phyloP scores from a whole-genome alignment of 2,113 vertebrate genomes.

The Bagarius yarrelli region DNA sequence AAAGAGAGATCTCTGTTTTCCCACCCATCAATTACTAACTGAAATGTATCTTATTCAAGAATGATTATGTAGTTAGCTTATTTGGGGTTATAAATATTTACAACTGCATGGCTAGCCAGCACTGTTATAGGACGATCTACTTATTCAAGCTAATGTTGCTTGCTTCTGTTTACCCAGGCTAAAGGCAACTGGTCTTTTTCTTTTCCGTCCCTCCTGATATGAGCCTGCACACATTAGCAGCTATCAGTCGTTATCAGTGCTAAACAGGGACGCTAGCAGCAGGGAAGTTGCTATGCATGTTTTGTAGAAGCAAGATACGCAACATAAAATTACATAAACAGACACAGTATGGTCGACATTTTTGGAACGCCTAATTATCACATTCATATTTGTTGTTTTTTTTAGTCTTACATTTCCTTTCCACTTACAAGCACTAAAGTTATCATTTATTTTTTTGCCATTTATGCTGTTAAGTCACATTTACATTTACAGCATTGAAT shows the following conservation, averaged over 20 bases:
- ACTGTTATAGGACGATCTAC: not conserved
- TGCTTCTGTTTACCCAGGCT: not conserved
- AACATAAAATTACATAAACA: not conserved
- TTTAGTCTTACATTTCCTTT: too few species aligned
- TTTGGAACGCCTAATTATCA: too few species aligned
- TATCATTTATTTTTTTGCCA: too few species aligned
- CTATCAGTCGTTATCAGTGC: not conserved
- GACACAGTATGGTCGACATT: too few species aligned
- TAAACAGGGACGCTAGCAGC: not conserved
- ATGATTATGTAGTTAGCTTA: not conserved
- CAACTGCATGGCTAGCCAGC: not conserved
- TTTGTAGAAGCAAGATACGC: not conserved
- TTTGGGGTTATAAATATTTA: slow-evolving; percentile 13
- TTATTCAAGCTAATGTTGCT: not conserved
- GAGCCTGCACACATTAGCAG: not conserved
- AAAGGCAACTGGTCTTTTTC: slow-evolving; percentile 1
- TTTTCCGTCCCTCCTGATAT: not conserved
- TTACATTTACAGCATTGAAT: too few species aligned
- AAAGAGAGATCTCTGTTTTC: not conserved
- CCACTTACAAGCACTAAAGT: too few species aligned
- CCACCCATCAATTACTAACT: not conserved
- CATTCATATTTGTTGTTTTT: too few species aligned
- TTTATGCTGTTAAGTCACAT: too few species aligned
- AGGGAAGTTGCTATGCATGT: not conserved
- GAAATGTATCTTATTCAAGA: not conserved